Evolutionary conservation across 2,113 vertebrate species (phyloP).

Genomic region (Gobiocypris rarus): DNA sequence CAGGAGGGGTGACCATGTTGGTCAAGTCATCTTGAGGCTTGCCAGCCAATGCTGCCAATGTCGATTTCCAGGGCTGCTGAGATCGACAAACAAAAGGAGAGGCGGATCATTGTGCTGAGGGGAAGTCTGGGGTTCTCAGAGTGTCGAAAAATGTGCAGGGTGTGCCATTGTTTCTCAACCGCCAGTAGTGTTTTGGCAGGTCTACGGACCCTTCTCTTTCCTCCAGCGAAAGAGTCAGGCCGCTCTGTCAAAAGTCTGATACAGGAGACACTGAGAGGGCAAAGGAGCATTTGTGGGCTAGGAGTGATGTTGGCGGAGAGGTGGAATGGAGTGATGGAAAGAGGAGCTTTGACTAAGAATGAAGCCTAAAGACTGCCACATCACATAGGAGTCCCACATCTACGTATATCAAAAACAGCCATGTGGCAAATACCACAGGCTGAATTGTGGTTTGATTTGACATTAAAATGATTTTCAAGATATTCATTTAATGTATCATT

Average conservation of each 20-base stretch:
- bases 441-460: slow-evolving; percentile 60
- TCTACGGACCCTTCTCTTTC: slow-evolving; percentile 63
- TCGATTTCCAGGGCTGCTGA: slow-evolving; percentile 65
- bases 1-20: slow-evolving; percentile 68
- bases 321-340: slow-evolving; percentile 62
- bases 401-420: slow-evolving; percentile 58
- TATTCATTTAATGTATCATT: slow-evolving; percentile 10
- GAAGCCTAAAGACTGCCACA: slow-evolving; percentile 60
- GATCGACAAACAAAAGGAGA: slow-evolving; percentile 75
- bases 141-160: slow-evolving; percentile 72
- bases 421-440: slow-evolving; percentile 56
- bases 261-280: slow-evolving; percentile 60
- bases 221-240: slow-evolving; percentile 60
- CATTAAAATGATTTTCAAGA: slow-evolving; percentile 52
- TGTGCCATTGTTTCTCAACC: slow-evolving; percentile 77
- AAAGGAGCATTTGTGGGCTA: slow-evolving; percentile 73
- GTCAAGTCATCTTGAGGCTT: slow-evolving; percentile 70
- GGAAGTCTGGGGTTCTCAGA: slow-evolving; percentile 68
- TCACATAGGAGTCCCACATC: slow-evolving; percentile 59
- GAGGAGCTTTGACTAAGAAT: slow-evolving; percentile 60
- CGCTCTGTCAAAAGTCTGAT: slow-evolving; percentile 66
- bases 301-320: slow-evolving; percentile 65
- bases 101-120: slow-evolving; percentile 65
- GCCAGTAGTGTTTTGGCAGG: slow-evolving; percentile 70
- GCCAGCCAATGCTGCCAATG: slow-evolving; percentile 74